Base-by-base conservation (phyloP, 2,797 vertebrate species). In the Intellagama lesueurii region DNA sequence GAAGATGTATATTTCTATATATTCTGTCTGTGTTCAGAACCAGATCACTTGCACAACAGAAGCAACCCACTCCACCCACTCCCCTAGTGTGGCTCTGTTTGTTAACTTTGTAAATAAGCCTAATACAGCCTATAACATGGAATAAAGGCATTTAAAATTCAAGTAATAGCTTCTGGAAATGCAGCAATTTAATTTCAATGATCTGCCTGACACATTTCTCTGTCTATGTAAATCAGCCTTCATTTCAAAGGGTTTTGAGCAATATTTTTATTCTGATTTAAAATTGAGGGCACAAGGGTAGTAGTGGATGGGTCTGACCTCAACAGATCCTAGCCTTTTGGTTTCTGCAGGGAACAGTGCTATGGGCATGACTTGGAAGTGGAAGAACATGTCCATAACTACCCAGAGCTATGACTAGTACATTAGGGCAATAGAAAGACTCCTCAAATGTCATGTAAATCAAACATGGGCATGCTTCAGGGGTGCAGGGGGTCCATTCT, bases 141-240 rank as follows among this genome's bases (percentile, higher is more conserved):
- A 56, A 76, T 32, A 81, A 73, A 81, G 12, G 44, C 40, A 82
- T 88, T 88, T 82, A 26, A 82, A 64, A 76, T 76, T 82, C 86
- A 82, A 88, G 64, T 82, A 82, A 82, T 66, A 88, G 70, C 56
- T 70, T 35, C 56, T 76, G 32, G 87, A 82, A 88, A 81, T 72
- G 35, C n/a, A 82, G 56, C 56, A n/a, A 82, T 82, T 88, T 75
- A 82, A 64, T 88, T 88, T 88, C 64, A 76, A 82, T 82, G 79
- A 66, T 69, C 78, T 72, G 76, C 64, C 70, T 80, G 64, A 87
- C 9, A 22, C 40, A 70, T 87, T 80, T 87, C 68, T n/a, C 68
- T 80, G 68, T 32, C 76, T 80, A 14, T 35, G 30, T 32, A 70
- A 72, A 30, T 28, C 68, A 49, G 68, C 47, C 49, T 49, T 49